Evolutionary conservation across 1,140 invertebrate species (phyloP).

Genomic region (Paramacrobiotus metropolitanus): DNA sequence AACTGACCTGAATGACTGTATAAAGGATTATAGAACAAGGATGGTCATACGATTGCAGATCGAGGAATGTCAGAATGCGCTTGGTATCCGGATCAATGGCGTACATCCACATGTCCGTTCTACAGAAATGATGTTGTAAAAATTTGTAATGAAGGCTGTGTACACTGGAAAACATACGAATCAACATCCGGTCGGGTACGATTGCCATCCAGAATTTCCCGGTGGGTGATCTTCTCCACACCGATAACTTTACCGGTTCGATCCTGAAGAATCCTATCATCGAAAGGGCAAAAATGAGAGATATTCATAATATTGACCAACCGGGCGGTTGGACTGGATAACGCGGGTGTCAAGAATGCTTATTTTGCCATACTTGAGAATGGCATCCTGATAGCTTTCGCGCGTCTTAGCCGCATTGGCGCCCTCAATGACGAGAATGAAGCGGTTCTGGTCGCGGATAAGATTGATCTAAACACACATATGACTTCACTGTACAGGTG

Average conservation of each 20-base stretch:
- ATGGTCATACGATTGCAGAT: constrained; percentile 37
- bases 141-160: constrained; percentile 7
- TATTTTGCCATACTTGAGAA: constrained; percentile 33
- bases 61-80: constrained; percentile 42
- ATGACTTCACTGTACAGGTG: too few species aligned
- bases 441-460: constrained; percentile 38
- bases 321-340: too few species aligned
- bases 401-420: constrained; percentile 42
- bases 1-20: not conserved
- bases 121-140: constrained; percentile 2
- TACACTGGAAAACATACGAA: not conserved
- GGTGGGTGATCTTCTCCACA: constrained; percentile 37
- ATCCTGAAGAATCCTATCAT: constrained; percentile 35
- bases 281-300: too few species aligned
- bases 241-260: constrained; percentile 45
- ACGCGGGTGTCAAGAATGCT: too few species aligned
- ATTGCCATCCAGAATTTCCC: constrained; percentile 22
- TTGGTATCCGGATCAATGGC: constrained; percentile 51
- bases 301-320: too few species aligned
- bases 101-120: constrained; percentile 62
- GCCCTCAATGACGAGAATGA: constrained; percentile 48
- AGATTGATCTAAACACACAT: constrained; percentile 31
- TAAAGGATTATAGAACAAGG: not conserved
- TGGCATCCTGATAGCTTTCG: constrained; percentile 30
- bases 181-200: constrained; percentile 33